These are phyloP conservation scores for Silurus lanzhouensis DNA, from an alignment of 2,797 vertebrate species.

Conservation along the genomic window DNA sequence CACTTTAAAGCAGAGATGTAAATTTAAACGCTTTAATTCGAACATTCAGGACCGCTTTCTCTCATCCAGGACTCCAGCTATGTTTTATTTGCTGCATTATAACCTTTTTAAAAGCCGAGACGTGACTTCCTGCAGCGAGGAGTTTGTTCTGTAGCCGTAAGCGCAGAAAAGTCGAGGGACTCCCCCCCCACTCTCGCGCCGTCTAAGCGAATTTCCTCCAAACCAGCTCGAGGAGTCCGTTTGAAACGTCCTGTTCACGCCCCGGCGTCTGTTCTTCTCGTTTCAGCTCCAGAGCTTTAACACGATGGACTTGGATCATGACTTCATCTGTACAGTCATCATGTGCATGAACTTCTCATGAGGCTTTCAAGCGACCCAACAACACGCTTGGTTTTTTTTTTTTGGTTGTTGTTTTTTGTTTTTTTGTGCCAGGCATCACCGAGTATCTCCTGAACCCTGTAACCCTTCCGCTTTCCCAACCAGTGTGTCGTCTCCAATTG, in stretches of 20 bases:
- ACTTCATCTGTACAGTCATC: constrained; percentile 28
- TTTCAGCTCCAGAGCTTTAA: constrained; percentile 37
- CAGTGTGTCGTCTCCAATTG: constrained; percentile 38
- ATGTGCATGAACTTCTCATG: constrained; percentile 34
- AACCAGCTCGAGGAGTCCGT: neutral
- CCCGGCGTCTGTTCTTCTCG: neutral
- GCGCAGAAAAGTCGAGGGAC: neutral
- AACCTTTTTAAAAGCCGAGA: neutral
- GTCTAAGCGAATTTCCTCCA: neutral
- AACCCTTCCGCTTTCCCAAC: neutral
- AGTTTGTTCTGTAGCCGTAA: neutral
- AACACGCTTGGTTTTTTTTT: constrained; percentile 57
- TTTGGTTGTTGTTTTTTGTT: constrained; percentile 37
- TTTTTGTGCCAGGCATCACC: constrained; percentile 74
- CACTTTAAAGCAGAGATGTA: neutral
- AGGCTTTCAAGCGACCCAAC: constrained; percentile 43
- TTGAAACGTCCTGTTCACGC: neutral
- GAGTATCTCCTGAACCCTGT: neutral
- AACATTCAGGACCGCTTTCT: neutral
- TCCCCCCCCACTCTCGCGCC: neutral
- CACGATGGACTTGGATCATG: constrained; percentile 7
- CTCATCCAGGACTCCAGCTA: neutral
- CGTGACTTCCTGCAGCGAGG: neutral
- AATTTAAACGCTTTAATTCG: constrained; percentile 8
- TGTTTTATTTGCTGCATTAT: neutral